Conservation (phyloP, 2,888 invertebrate species). For the Agonopterix arenella region DNA sequence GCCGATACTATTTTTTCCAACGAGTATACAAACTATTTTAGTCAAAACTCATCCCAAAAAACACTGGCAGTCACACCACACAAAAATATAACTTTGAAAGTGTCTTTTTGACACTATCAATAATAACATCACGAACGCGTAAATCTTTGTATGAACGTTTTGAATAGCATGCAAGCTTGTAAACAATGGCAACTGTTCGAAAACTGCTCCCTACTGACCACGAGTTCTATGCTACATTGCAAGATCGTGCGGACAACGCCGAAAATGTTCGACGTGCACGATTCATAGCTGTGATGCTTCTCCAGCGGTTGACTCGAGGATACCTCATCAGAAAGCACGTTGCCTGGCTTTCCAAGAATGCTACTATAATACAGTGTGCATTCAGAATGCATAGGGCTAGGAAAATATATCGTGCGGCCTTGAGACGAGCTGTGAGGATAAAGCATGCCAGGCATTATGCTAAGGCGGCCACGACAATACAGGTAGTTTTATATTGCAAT, state of each 20-base stretch:
- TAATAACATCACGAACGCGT: too few species aligned
- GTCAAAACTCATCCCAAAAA: too few species aligned
- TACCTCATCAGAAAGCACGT: constrained; percentile 55
- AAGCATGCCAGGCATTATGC: constrained; percentile 53
- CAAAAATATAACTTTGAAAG: too few species aligned
- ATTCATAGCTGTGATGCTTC: constrained; percentile 43
- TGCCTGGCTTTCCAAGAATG: constrained; percentile 51
- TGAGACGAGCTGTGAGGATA: constrained; percentile 46
- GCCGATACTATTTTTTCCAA: too few species aligned
- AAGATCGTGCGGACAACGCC: constrained; percentile 39
- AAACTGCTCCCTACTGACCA: constrained; percentile 31
- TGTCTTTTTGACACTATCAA: too few species aligned
- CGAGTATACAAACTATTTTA: too few species aligned
- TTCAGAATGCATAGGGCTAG: constrained; percentile 49
- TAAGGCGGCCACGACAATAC: constrained; percentile 46
- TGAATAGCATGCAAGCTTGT: not conserved
- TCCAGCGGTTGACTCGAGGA: constrained; percentile 51
- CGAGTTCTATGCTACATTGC: constrained; percentile 45
- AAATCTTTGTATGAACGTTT: too few species aligned
- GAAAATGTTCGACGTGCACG: constrained; percentile 36
- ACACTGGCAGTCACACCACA: too few species aligned
- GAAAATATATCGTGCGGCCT: constrained; percentile 40
- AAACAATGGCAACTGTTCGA: constrained; percentile 50
- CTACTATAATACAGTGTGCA: constrained; percentile 56
- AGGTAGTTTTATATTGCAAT: constrained; percentile 29